Base-by-base conservation (phyloP, 2,113 vertebrate genomes). In the Festucalex cinctus region DNA sequence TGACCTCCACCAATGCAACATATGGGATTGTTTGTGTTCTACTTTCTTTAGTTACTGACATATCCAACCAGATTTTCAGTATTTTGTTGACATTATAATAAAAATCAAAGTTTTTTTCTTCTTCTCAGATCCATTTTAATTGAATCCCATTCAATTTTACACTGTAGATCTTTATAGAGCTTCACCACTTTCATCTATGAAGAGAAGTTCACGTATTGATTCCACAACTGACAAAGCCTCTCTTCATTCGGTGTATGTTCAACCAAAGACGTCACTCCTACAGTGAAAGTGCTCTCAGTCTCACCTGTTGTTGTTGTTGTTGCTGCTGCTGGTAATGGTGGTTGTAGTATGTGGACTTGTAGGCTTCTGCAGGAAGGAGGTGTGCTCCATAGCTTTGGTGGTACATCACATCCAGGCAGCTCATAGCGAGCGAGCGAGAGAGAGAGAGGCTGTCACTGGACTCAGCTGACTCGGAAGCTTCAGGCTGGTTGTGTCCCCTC, bases 391-490 rank as follows among this genome's bases (percentile, higher is more conserved):
- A 94, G 72, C 92, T 92, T 85, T 94, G 95, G 88, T 92, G 92
- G 93, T 95, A 95, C 90, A 93, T 94, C 91, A 98, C 94, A 92
- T 95, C 95, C 88, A 95, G 91, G 90, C 96, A 96, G 85, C 95
- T 98, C 96, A 98, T 97, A 87, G 93, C 94, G 86, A 76, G 66
- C 48, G 61, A 77, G 76, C 44, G 46, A 69, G 17, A 46, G 44
- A 63, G 62, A 77, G 76, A 71, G 64, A 77, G 74, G 62, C 65
- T 61, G 63, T 57, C 67, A 41, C 62, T n/a, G 57, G 71, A 78
- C 56, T 57, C 64, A 59, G 62, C 75, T 74, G 68, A 73, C 56
- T 28, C 9, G 39, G 39, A 41, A 60, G 73, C 75, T 74, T 85
- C 70, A 88, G 61, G 85, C 85, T 73, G 76, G 69, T 72, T 81